Base-by-base conservation (phyloP, 2,113 vertebrate species). In the Plecturocebus donacophilus region DNA sequence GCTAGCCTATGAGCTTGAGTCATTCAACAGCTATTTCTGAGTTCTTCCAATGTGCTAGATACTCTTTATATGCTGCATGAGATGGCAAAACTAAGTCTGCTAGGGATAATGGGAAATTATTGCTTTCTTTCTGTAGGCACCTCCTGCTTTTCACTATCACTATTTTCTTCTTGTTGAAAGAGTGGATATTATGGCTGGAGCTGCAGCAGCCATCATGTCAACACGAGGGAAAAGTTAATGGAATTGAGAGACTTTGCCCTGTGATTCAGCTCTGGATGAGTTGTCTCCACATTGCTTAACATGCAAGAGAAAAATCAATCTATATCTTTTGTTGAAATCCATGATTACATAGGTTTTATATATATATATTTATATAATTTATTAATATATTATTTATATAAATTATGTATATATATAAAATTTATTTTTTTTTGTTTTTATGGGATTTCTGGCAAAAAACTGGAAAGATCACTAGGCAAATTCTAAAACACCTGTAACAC, bases 191-290 rank as follows among this genome's bases (percentile, higher is more conserved):
- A 35, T 81, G 47, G 7, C 61, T 68, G 23, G 71, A 49, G 11
- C 16, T 42, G 1, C 9, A 6, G 16, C 30, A 5, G 7, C 54
- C 27, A 1, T 2, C 0, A 4, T 38, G 23, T 17, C 23, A 61
- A 30, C 23, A 42, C 1, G 8, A 81, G 17, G 56, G 21, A 12
- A 76, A 54, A 76, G 0, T 1, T 11, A 3, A 71, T 8, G n/a
- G 13, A 42, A 11, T 7, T 66, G 20, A 83, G 56, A 47, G 35
- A 71, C 7, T 6, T 10, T 35, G 38, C 2, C 52, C 23, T 40
- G 0, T 5, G 8, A 81, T 38, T 66, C 21, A 38, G n/a, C 12
- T 3, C 61, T 38, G 23, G 45, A 4, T 13, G 4, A 40, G 2
- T 35, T 42, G 6, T 38, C 11, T 21, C 14, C 20, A 23, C 23